Conservation (phyloP, 2,113 vertebrate species). For the Ailuropoda melanoleuca region DNA sequence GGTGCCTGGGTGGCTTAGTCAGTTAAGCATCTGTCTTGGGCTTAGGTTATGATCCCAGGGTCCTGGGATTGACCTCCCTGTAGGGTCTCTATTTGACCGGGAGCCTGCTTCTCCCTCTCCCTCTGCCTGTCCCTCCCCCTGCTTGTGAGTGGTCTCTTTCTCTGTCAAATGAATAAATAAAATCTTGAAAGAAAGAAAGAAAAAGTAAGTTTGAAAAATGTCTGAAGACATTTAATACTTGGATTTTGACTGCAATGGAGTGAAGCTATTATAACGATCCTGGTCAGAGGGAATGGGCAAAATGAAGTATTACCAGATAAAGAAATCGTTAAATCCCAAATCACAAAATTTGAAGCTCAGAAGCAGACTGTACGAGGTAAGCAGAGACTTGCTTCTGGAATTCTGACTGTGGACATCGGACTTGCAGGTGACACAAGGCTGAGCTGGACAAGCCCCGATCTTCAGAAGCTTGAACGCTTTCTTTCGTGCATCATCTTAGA, state of each 20-base stretch:
- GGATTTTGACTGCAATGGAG: not conserved
- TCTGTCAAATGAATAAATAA: not conserved
- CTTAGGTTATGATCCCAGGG: not conserved
- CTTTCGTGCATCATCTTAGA: not conserved
- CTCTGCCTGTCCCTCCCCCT: not conserved
- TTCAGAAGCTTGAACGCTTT: not conserved
- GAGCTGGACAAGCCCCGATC: accelerated
- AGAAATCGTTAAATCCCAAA: not conserved
- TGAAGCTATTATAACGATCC: not conserved
- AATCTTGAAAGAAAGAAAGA: not conserved
- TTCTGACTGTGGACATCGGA: accelerated
- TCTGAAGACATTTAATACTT: not conserved
- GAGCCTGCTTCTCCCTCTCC: no score
- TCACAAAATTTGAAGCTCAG: not conserved
- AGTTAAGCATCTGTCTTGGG: not conserved
- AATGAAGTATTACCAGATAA: not conserved
- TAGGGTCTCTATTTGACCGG: not conserved
- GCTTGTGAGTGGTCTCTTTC: not conserved
- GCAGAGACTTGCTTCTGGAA: no score
- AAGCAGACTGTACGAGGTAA: not conserved
- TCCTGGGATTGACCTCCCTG: no score
- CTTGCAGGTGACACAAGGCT: accelerated
- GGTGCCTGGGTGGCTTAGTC: not conserved
- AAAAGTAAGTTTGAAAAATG: not conserved
- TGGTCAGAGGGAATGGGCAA: not conserved